Percentiles rank a stretch among this genome's conserved stretches.
Evolutionary conservation across 2,888 invertebrate genomes (phyloP).

Genomic region (Drymonia ruficornis): DNA sequence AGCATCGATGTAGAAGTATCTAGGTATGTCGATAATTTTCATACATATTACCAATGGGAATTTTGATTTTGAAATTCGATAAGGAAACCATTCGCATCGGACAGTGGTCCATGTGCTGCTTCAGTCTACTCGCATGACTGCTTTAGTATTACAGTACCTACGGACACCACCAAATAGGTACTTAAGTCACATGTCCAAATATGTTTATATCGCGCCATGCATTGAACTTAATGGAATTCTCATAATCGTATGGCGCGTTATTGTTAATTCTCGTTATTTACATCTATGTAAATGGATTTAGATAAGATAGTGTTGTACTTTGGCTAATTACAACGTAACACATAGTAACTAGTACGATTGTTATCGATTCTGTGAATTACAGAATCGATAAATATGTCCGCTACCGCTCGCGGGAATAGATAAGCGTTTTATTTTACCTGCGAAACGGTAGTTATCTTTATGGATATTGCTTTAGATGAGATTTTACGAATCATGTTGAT

Average conservation of each 20-base stretch:
- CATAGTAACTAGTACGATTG: slow-evolving; percentile 26
- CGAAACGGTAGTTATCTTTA: slow-evolving; percentile 35
- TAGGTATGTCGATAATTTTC: no score
- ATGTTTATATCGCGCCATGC: background rate
- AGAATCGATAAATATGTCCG: slow-evolving; percentile 38
- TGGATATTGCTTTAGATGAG: background rate
- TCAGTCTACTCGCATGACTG: no score
- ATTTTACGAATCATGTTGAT: no score
- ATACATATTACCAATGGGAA: no score
- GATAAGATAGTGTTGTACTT: slow-evolving; percentile 39
- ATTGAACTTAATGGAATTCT: slow-evolving; percentile 24
- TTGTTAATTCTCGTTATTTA: slow-evolving; percentile 34
- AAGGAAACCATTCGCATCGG: no score
- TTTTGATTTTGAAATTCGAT: no score
- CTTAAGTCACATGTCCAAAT: no score
- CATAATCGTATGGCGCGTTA: slow-evolving; percentile 19
- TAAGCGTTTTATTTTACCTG: slow-evolving; percentile 33
- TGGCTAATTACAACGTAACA: slow-evolving; percentile 37
- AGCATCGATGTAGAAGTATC: no score
- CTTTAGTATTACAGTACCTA: no score
- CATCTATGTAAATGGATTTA: slow-evolving; percentile 36
- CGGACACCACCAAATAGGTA: no score
- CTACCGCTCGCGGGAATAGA: slow-evolving; percentile 42
- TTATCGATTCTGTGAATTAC: slow-evolving; percentile 47
- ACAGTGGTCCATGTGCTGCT: no score